phyloP scores from a whole-genome alignment of 35 echinoderm and acorn worm genomes.

The Anneissia japonica region DNA sequence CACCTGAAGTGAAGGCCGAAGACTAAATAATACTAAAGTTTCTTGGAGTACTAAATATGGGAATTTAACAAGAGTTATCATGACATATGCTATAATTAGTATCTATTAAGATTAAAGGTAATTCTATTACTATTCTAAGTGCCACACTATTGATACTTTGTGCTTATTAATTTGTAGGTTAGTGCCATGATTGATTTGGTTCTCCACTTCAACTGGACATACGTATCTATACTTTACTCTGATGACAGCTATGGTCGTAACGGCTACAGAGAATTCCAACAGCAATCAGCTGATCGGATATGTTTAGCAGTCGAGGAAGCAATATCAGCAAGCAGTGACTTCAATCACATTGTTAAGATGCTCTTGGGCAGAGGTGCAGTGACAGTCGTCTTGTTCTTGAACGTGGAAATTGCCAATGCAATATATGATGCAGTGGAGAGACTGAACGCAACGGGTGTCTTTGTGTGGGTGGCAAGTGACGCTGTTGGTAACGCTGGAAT shows the following conservation, averaged over 20 bases:
- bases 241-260: constrained; percentile 74
- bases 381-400: not conserved
- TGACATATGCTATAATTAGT: too few relatives aligned
- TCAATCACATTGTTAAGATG: not conserved
- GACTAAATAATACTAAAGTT: too few relatives aligned
- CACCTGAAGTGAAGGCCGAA: too few relatives aligned
- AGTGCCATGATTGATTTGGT: constrained; percentile 71
- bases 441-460: not conserved
- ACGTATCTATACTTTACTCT: constrained; percentile 82
- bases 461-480: constrained; percentile 9
- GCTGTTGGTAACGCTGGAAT: not conserved
- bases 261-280: not conserved
- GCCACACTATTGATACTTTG: too few relatives aligned
- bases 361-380: not conserved
- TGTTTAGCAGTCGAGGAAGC: not conserved
- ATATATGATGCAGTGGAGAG: not conserved
- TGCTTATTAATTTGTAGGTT: not conserved
- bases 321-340: not conserved
- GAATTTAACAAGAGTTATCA: too few relatives aligned
- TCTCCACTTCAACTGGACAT: constrained; percentile 69
- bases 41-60: too few relatives aligned
- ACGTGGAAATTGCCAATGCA: not conserved
- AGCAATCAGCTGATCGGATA: not conserved
- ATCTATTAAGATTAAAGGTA: too few relatives aligned
- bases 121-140: too few relatives aligned